These are phyloP conservation scores for Akabosia matsudoensis DNA, from an alignment of 1,140 invertebrate species.

Conservation along the genomic window DNA sequence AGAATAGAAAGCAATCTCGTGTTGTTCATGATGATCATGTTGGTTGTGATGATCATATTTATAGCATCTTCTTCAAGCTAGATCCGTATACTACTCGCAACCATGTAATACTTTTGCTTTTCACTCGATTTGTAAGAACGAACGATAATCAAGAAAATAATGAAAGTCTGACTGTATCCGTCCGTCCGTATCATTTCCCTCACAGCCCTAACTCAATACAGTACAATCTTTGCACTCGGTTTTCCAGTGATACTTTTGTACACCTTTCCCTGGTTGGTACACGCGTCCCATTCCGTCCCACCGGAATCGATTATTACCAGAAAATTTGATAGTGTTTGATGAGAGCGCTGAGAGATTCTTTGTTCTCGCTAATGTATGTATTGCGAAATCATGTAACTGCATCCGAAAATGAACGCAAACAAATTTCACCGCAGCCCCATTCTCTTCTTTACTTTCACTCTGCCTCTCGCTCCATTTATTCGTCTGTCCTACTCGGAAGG, in stretches of 20 bases:
- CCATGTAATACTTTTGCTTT: neutral
- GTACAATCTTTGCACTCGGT: no score
- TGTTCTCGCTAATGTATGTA: neutral
- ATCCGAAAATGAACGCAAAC: neutral
- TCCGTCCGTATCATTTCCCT: no score
- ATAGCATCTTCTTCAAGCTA: no score
- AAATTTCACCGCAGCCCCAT: neutral
- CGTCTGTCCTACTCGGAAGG: no score
- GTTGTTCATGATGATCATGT: neutral
- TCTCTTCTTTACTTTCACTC: no score
- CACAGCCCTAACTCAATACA: no score
- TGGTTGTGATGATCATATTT: neutral
- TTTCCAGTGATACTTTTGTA: no score
- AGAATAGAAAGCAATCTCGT: neutral
- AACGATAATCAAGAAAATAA: no score
- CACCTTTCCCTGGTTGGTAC: no score
- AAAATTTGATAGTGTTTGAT: neutral
- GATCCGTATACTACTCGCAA: no score
- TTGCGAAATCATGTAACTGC: neutral
- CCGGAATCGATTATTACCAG: neutral
- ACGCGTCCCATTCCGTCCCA: neutral
- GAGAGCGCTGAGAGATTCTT: neutral
- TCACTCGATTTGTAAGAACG: no score
- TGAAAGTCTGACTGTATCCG: no score
- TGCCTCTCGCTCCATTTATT: neutral